A percentile compares a stretch with the other conserved stretches of the same genome.
These are phyloP conservation scores for Tiliqua scincoides DNA, from an alignment of 2,113 vertebrate genomes.

Conservation along the genomic window DNA sequence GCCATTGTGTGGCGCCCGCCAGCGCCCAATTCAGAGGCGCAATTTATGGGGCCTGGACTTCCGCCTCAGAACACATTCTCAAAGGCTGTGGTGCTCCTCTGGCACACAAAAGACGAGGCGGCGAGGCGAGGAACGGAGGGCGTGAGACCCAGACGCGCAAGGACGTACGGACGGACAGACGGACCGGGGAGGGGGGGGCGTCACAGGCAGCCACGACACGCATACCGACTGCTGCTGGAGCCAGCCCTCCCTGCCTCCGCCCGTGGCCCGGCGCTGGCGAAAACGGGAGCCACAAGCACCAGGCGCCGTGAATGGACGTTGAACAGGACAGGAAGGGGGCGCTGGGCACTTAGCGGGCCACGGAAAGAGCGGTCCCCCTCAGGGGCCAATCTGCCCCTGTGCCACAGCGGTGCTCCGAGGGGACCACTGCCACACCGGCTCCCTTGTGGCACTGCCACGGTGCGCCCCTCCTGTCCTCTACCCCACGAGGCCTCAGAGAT, in stretches of 20 bases:
- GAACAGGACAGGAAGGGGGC: neutral
- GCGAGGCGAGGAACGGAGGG: neutral
- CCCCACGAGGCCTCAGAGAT: neutral
- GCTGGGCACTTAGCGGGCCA: neutral
- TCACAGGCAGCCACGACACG: neutral
- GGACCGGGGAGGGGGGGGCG: neutral
- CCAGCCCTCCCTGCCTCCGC: neutral
- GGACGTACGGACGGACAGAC: neutral
- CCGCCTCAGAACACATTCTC: conserved; percentile 60
- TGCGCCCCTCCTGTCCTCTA: neutral
- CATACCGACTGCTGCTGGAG: neutral
- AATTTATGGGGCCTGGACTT: conserved; percentile 68
- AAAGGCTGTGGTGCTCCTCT: conserved; percentile 27
- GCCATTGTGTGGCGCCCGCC: conserved; percentile 65
- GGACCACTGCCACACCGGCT: too few relatives aligned
- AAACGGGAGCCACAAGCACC: neutral
- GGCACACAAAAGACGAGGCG: conserved; percentile 1
- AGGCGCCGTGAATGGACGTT: too few relatives aligned
- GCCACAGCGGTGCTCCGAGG: too few relatives aligned
- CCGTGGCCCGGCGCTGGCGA: neutral
- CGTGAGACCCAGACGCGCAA: neutral
- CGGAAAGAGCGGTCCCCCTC: neutral
- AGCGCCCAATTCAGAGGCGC: conserved; percentile 51
- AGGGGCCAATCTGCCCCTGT: neutral
- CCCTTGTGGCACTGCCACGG: neutral